phyloP scores from a whole-genome alignment of 2,888 invertebrate genomes.

The Parelbella ahira region DNA sequence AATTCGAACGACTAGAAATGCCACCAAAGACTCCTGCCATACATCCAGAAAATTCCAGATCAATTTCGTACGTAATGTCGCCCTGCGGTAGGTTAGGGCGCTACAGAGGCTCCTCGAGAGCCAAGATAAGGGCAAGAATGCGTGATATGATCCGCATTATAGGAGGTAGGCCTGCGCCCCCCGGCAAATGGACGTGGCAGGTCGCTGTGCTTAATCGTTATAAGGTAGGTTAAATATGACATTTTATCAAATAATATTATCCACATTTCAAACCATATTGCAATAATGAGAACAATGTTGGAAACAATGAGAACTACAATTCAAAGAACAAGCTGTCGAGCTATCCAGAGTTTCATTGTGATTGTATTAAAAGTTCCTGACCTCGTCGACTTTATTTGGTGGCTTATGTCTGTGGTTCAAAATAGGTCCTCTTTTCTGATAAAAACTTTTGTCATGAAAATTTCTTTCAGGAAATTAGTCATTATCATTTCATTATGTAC shows the following conservation, averaged over 20 bases:
- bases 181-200: constrained; percentile 97
- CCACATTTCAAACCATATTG: too few species aligned
- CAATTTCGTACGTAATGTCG: constrained; percentile 34
- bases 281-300: too few species aligned
- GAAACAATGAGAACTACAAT: too few species aligned
- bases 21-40: constrained; percentile 50
- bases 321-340: too few species aligned
- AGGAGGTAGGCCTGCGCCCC: constrained; percentile 89
- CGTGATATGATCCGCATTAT: constrained; percentile 88
- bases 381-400: too few species aligned
- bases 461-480: too few species aligned
- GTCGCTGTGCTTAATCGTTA: constrained; percentile 92
- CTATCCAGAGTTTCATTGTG: too few species aligned
- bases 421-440: too few species aligned
- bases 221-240: constrained; percentile 78
- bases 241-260: neutral
- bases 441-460: too few species aligned
- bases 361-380: too few species aligned
- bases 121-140: constrained; percentile 56
- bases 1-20: constrained; percentile 56
- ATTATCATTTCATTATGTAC: too few species aligned
- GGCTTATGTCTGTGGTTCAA: too few species aligned
- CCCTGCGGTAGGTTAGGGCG: constrained; percentile 59
- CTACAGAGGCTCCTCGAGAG: constrained; percentile 46
- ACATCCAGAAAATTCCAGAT: constrained; percentile 52